Percentiles rank a stretch among this genome's conserved stretches.
These are phyloP conservation scores for Thalassoma bifasciatum DNA, from an alignment of 2,113 vertebrate genomes.

Conservation along the genomic window DNA sequence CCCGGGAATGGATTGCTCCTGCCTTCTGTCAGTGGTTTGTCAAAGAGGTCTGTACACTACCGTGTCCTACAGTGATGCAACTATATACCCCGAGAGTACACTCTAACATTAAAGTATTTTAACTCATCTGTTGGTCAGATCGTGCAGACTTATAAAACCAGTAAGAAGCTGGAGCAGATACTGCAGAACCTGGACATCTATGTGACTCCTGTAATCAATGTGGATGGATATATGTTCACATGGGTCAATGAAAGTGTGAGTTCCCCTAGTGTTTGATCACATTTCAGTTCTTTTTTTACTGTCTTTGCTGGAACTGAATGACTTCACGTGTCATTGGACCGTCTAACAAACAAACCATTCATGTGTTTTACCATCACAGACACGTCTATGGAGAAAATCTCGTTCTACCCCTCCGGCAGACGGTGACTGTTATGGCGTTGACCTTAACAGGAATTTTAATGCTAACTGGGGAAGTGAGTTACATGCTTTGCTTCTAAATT, in stretches of 20 bases:
- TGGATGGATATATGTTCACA: constrained; percentile 83
- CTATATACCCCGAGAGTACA: neutral
- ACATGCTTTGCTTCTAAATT: neutral
- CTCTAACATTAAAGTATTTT: neutral
- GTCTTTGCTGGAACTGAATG: neutral
- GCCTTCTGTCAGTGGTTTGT: constrained; percentile 91
- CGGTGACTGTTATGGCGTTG: constrained; percentile 78
- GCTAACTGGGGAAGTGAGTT: constrained; percentile 86
- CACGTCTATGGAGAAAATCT: constrained; percentile 85
- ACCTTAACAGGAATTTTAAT: constrained; percentile 85
- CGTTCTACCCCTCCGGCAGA: constrained; percentile 57
- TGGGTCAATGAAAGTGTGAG: constrained; percentile 77
- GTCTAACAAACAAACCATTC: neutral
- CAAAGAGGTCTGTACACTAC: constrained; percentile 81
- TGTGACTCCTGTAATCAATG: constrained; percentile 84
- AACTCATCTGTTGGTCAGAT: constrained; percentile 64
- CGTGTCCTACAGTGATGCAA: neutral
- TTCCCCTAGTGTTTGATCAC: neutral
- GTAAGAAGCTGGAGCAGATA: constrained; percentile 71
- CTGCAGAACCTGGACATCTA: constrained; percentile 83
- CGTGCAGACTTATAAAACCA: constrained; percentile 76
- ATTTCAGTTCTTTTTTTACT: neutral
- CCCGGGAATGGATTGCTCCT: constrained; percentile 86
- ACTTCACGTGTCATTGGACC: neutral
- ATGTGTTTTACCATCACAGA: constrained; percentile 57